These are phyloP conservation scores for Beroe forskalii DNA, from an alignment of 37 sponge, comb jelly and placozoan genomes.

Conservation along the genomic window DNA sequence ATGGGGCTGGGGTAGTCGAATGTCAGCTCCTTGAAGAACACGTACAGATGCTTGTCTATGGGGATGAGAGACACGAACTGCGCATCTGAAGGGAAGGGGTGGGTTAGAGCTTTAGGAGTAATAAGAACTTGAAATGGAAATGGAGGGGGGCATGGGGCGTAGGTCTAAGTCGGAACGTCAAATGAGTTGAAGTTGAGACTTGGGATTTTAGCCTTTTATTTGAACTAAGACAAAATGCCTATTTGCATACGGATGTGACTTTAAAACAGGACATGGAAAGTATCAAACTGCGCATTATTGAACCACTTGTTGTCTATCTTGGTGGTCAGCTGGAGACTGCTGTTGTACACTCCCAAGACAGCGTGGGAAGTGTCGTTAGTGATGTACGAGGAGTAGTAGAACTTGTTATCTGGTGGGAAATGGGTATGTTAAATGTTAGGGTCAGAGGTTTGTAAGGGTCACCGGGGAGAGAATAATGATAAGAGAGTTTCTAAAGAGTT, in stretches of 20 bases:
- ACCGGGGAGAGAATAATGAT: no score
- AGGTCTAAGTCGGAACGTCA: no score
- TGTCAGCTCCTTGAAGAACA: constrained; percentile 55
- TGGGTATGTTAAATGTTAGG: no score
- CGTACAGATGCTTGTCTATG: constrained; percentile 29
- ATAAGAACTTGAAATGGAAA: no score
- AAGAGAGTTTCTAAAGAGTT: no score
- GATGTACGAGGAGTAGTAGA: constrained; percentile 52
- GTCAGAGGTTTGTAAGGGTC: no score
- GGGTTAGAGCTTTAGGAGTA: not conserved
- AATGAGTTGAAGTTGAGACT: no score
- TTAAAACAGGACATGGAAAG: no score
- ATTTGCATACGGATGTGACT: no score
- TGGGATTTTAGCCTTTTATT: no score
- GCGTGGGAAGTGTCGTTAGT: constrained; percentile 65
- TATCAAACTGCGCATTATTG: constrained; percentile 40
- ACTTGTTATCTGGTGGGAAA: not conserved
- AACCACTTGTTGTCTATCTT: constrained; percentile 48
- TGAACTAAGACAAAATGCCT: no score
- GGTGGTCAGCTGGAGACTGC: not conserved
- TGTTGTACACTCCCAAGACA: constrained; percentile 37
- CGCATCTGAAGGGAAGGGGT: constrained; percentile 6
- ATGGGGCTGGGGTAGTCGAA: constrained; percentile 61
- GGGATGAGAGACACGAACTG: constrained; percentile 34
- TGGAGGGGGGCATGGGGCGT: no score